Percentiles rank a stretch among this genome's conserved stretches.
phyloP scores from a whole-genome alignment of 2,113 vertebrate species.

The Zosterops lateralis region DNA sequence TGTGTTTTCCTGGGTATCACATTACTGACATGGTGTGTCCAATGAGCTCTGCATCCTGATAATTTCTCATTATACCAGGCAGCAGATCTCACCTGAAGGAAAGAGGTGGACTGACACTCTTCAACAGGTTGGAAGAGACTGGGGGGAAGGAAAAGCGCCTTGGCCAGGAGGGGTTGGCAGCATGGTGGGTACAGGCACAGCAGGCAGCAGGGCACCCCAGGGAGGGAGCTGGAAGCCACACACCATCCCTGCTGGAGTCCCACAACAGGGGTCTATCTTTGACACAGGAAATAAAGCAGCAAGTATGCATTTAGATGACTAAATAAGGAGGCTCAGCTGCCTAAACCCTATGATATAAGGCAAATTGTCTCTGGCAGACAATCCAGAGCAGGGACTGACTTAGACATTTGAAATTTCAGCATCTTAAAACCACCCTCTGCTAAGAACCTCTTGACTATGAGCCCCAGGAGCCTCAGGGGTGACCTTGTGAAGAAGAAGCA shows the following conservation, averaged over 20 bases:
- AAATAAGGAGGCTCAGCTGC: not conserved
- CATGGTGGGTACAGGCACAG: rapidly evolving
- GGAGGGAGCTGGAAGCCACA: not conserved
- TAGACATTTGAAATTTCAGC: not conserved
- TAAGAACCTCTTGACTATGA: not conserved
- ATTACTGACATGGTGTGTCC: not conserved
- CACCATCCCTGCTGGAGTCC: not conserved
- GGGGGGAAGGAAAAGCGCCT: not conserved
- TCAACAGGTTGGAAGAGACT: not conserved
- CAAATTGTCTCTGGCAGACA: not conserved
- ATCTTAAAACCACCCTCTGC: not conserved
- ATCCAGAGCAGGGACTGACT: not conserved
- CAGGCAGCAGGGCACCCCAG: not conserved
- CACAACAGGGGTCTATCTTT: not conserved
- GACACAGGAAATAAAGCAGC: not conserved
- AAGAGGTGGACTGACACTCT: not conserved
- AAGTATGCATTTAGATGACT: not conserved
- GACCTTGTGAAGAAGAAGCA: not conserved
- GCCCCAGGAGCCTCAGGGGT: not conserved
- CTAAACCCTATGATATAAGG: not conserved
- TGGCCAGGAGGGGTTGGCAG: not conserved
- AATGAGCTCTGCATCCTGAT: rapidly evolving
- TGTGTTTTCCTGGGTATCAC: not conserved
- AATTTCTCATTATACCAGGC: not conserved
- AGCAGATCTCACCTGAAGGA: not conserved